Evolutionary conservation across 1,140 invertebrate genomes (phyloP), one percentile per base, ranked within the genome.

Genomic region (Drosophila ohnishii): DNA sequence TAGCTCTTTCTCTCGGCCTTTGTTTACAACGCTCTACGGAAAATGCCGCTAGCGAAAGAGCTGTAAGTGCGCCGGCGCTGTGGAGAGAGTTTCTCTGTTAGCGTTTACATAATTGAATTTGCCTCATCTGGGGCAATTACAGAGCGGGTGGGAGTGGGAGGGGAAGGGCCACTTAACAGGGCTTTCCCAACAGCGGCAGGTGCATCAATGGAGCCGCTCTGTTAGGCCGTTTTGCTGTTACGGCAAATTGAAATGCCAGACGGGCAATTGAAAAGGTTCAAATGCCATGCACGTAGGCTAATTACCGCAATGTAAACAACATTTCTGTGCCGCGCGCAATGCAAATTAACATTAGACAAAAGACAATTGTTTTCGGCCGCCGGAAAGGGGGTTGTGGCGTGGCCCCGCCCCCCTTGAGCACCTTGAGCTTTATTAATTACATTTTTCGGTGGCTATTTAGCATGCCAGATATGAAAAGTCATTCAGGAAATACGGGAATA

Each of bases 241-340:
- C 2, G 19, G 6, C 28, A 47, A 65, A 42, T 55, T 56, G 39
- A 70, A 71, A 67, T 84, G 61, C 60, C 67, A 83, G 55, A 51
- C 65, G 50, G 45, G 81, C 80, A 79, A 34, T 61, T 61, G 69
- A 61, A 73, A 50, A 74, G 75, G 82, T 81, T 81, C 82, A 70
- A 80, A 85, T 86, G 81, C 81, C 64, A 63, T 47, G 82, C 82
- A 85, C 82, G 82, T 85, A 86, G 80, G 78, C 83, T 85, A 85
- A 85, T 85, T 85, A 85, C 85, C 78, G 80, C 82, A 78, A 82
- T 86, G 83, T 86, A 82, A 81, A 85, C 80, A 75, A 86, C 69
- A 86, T 82, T 86, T 86, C 81, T 58, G 73, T 58, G 73, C 71
- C 78, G 69, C 74, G 59, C 73, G 75, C 83, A 78, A 86, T 82